Evolutionary conservation across 2,113 vertebrate genomes (phyloP).

Genomic region (Addax nasomaculatus): DNA sequence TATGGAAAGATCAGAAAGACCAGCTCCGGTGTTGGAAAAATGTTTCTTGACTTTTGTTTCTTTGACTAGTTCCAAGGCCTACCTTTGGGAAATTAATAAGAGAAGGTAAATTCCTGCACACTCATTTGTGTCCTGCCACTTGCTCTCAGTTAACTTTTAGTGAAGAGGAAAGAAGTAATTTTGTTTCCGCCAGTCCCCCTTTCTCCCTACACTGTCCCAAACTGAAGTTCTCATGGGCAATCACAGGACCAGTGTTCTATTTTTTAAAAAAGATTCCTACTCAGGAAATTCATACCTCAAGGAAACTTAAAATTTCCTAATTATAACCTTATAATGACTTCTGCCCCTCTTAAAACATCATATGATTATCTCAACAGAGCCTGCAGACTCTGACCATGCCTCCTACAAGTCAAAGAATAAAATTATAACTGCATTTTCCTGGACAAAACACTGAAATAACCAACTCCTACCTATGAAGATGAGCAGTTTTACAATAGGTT

Average conservation of each 20-base stretch:
- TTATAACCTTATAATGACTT: neutral
- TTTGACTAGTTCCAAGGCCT: constrained; percentile 1
- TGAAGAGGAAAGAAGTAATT: neutral
- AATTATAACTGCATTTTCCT: constrained; percentile 19
- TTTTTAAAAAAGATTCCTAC: neutral
- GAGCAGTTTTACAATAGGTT: neutral
- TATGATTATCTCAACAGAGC: neutral
- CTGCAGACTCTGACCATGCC: neutral
- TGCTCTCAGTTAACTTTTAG: neutral
- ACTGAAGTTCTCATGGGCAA: neutral
- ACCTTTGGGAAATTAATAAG: neutral
- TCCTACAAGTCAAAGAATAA: neutral
- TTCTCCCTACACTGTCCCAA: neutral
- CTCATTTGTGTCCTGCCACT: neutral
- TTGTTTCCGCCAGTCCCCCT: neutral
- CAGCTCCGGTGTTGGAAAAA: neutral
- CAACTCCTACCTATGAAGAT: neutral
- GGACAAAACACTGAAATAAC: neutral
- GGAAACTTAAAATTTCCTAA: constrained; percentile 17
- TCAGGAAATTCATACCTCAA: neutral
- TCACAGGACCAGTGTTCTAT: neutral
- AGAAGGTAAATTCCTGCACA: neutral
- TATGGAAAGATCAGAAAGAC: neutral
- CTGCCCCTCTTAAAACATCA: neutral
- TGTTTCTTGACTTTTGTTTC: constrained; percentile 1